These are phyloP conservation scores for Dicranocentrus wangi DNA, from an alignment of 2,888 invertebrate genomes.

Conservation along the genomic window DNA sequence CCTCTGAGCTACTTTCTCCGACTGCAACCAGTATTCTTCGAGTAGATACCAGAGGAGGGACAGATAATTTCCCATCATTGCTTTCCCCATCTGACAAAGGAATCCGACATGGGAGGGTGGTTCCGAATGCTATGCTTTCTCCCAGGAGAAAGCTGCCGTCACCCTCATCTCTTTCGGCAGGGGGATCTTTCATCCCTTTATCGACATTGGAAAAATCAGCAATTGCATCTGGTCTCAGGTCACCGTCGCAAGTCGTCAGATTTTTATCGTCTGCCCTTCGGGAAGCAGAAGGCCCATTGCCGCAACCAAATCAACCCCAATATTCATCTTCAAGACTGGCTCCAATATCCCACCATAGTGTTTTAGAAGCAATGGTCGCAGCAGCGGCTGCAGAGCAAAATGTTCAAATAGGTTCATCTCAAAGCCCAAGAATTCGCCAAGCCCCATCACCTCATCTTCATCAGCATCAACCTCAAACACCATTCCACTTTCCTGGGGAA, in stretches of 20 bases:
- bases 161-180: constrained; percentile 53
- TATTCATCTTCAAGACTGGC: constrained; percentile 33
- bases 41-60: constrained; percentile 33
- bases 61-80: constrained; percentile 18
- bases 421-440: constrained; percentile 25
- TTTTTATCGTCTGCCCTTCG: constrained; percentile 47
- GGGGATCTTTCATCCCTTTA: constrained; percentile 56
- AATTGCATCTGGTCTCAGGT: constrained; percentile 51
- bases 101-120: constrained; percentile 34
- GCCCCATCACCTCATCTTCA: constrained; percentile 33
- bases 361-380: constrained; percentile 56
- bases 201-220: constrained; percentile 53
- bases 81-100: constrained; percentile 35
- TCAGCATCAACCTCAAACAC: constrained; percentile 25
- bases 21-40: constrained; percentile 19
- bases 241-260: constrained; percentile 45
- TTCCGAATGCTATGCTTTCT: constrained; percentile 13
- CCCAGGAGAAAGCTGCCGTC: constrained; percentile 49
- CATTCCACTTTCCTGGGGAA: constrained; percentile 45
- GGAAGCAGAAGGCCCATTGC: constrained; percentile 43
- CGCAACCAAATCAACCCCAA: constrained; percentile 11
- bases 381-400: constrained; percentile 34
- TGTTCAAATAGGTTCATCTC: not conserved
- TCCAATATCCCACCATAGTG: constrained; percentile 44
- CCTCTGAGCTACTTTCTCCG: constrained; percentile 36